phyloP scores from a whole-genome alignment of 2,113 vertebrate genomes.

The Scalopus aquaticus region DNA sequence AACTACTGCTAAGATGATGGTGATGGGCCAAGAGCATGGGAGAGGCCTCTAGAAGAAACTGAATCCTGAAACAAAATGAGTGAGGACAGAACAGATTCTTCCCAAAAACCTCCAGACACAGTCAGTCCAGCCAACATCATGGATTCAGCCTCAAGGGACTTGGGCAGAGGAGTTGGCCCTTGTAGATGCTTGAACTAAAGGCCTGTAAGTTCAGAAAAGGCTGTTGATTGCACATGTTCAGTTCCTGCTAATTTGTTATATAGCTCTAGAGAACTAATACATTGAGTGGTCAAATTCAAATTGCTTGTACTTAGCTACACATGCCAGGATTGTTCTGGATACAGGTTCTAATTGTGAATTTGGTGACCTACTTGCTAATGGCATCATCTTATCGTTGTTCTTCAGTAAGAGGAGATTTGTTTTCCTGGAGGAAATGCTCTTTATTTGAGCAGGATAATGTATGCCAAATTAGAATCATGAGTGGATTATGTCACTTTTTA shows the following conservation, averaged over 20 bases:
- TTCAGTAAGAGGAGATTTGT: neutral
- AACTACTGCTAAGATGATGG: neutral
- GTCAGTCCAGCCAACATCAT: neutral
- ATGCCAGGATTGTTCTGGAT: neutral
- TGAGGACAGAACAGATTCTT: neutral
- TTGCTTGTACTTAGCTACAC: too few relatives aligned
- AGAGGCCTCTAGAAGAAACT: neutral
- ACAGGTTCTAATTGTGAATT: neutral
- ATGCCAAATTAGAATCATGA: neutral
- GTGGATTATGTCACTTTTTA: neutral
- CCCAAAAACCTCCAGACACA: neutral
- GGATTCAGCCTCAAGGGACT: neutral
- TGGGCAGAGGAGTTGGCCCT: neutral
- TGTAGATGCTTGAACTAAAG: neutral
- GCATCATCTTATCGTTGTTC: neutral
- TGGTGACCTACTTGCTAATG: neutral
- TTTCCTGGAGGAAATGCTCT: neutral
- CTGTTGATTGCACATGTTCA: neutral
- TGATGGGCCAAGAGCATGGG: neutral
- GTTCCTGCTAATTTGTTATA: neutral
- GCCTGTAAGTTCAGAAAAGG: neutral
- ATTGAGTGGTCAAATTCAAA: neutral
- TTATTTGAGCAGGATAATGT: conserved; percentile 8
- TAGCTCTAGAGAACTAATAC: neutral
- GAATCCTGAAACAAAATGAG: neutral